phyloP scores from a whole-genome alignment of 2,113 vertebrate species.

The Papio anubis region DNA sequence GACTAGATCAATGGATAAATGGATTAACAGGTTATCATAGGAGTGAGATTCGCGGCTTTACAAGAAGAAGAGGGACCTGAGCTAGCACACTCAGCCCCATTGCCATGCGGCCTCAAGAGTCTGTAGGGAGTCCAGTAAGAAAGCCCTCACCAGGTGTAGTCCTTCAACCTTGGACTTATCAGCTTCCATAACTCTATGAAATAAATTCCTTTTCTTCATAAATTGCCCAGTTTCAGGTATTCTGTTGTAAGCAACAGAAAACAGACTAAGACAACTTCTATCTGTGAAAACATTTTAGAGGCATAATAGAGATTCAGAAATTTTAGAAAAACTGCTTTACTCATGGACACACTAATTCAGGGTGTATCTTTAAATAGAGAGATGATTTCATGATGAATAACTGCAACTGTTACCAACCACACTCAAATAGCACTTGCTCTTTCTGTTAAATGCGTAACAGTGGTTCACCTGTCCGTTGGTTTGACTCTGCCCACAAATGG shows the following conservation, averaged over 20 bases:
- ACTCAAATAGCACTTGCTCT: not conserved
- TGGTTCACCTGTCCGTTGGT: not conserved
- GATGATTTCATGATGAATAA: not conserved
- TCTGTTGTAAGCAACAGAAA: not conserved
- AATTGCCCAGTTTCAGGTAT: not conserved
- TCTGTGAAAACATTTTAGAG: not conserved
- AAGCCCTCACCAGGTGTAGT: not conserved
- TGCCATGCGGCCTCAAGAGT: not conserved
- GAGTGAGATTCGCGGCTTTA: not conserved
- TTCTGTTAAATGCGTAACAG: not conserved
- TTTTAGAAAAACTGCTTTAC: not conserved
- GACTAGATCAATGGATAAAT: not conserved
- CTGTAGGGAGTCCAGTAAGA: not conserved
- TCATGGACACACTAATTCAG: not conserved
- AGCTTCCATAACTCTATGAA: not conserved
- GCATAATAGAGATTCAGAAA: not conserved
- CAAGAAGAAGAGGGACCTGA: not conserved
- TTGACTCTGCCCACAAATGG: not conserved
- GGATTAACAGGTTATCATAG: not conserved
- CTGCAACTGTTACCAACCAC: not conserved
- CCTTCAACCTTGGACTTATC: not conserved
- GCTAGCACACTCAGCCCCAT: not conserved
- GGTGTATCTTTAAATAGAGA: not conserved
- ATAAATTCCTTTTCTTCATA: not conserved
- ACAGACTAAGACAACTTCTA: not conserved